phyloP scores from a whole-genome alignment of 2,113 vertebrate genomes.

The Xiphias gladius region DNA sequence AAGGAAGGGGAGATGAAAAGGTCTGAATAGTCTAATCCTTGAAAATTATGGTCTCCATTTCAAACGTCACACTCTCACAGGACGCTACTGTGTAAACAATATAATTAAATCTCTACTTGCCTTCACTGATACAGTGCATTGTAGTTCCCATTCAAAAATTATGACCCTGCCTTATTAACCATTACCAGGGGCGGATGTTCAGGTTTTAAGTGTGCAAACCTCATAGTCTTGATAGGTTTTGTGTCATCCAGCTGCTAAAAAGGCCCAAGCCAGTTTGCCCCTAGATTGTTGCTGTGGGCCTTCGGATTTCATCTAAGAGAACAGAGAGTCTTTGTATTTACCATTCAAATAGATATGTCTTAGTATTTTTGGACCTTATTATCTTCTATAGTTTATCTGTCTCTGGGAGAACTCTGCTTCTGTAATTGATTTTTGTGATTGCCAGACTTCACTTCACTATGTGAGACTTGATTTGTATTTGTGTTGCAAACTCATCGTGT shows the following conservation, averaged over 20 bases:
- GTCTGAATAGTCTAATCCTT: slow-evolving; percentile 63
- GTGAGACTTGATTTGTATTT: neutral
- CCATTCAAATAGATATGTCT: neutral
- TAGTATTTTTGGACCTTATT: slow-evolving; percentile 1
- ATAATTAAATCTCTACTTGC: slow-evolving; percentile 48
- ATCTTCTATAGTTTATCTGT: slow-evolving; percentile 10
- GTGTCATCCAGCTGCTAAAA: slow-evolving; percentile 7
- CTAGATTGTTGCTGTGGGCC: neutral
- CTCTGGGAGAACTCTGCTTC: slow-evolving; percentile 1
- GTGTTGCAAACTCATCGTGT: slow-evolving; percentile 17
- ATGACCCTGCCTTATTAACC: slow-evolving; percentile 20
- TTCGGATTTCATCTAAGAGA: slow-evolving; percentile 2
- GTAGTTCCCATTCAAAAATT: slow-evolving; percentile 21
- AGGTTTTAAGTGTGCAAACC: slow-evolving; percentile 2
- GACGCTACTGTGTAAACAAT: slow-evolving; percentile 45
- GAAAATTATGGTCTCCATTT: slow-evolving; percentile 65
- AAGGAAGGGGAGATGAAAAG: slow-evolving; percentile 55
- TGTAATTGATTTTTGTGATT: neutral
- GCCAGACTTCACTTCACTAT: neutral
- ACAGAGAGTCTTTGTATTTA: slow-evolving; percentile 12
- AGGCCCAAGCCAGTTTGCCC: neutral
- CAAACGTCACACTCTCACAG: slow-evolving; percentile 43
- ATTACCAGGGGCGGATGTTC: slow-evolving; percentile 15
- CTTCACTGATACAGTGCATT: slow-evolving; percentile 19
- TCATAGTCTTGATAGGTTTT: slow-evolving; percentile 5